Evolutionary conservation across 2,888 invertebrate genomes (phyloP).

Genomic region (Seira sanloemensis): DNA sequence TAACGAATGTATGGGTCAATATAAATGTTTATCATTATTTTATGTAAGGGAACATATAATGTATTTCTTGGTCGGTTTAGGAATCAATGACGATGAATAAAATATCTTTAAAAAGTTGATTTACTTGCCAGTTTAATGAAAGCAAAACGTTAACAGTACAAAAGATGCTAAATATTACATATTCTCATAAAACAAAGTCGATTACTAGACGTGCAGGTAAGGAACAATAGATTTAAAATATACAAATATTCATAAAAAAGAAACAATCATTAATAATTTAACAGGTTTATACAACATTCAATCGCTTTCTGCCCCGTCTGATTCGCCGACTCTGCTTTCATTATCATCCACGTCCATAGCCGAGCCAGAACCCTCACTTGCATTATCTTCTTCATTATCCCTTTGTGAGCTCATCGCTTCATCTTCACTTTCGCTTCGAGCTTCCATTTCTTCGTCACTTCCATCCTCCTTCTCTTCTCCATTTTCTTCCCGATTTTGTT

Average conservation of each 20-base stretch:
- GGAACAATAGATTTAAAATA: background rate
- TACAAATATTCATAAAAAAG: background rate
- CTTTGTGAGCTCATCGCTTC: background rate
- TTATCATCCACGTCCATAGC: background rate
- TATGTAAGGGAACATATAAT: constrained; percentile 2
- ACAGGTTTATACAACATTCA: background rate
- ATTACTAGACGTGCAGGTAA: background rate
- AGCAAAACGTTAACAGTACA: no score
- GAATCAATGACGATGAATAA: background rate
- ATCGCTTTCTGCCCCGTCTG: background rate
- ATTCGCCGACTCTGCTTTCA: background rate
- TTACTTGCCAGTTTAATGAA: background rate
- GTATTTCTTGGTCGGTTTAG: background rate
- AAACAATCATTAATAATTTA: background rate
- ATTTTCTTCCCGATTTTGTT: background rate
- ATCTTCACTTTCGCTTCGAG: background rate
- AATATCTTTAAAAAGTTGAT: background rate
- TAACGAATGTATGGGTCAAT: no score
- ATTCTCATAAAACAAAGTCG: no score
- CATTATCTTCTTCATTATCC: background rate
- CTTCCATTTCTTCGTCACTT: constrained; percentile 16
- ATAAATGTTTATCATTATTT: constrained; percentile 18
- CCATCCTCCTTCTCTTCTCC: constrained; percentile 21
- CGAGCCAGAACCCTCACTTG: background rate
- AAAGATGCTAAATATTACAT: no score